A percentile compares a stretch with the other conserved stretches of the same genome.
Conservation (phyloP, 2,888 invertebrate genomes). For the Uloborus plumipes region DNA sequence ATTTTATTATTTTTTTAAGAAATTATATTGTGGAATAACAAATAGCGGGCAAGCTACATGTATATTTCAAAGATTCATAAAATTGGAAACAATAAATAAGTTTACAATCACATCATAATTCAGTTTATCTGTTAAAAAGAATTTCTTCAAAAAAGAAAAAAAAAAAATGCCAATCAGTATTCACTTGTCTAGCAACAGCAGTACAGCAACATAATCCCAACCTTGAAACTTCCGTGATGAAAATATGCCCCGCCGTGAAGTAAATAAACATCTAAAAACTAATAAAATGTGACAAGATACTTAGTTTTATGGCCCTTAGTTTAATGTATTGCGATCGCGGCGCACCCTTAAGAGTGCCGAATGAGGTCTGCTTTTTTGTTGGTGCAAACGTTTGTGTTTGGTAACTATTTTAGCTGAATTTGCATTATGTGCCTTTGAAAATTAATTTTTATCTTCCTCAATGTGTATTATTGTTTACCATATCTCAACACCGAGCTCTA, state of each 20-base stretch:
- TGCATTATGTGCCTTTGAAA: background rate
- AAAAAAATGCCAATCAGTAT: background rate
- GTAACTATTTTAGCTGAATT: background rate
- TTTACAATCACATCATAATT: too few species aligned
- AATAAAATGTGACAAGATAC: slow-evolving; percentile 5
- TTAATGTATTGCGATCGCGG: slow-evolving; percentile 1
- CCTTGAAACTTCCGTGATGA: background rate
- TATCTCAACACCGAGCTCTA: too few species aligned
- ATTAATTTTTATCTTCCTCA: background rate
- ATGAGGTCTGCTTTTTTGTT: background rate
- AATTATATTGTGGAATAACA: too few species aligned
- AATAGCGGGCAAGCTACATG: too few species aligned
- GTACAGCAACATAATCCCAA: background rate
- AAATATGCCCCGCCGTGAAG: background rate
- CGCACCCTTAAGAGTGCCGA: background rate
- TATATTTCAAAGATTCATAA: too few species aligned
- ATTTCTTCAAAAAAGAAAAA: too few species aligned
- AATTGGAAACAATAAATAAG: too few species aligned
- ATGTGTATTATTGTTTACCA: too few species aligned
- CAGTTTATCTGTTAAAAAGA: too few species aligned
- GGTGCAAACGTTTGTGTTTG: background rate
- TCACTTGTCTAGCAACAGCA: background rate
- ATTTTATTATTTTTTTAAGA: too few species aligned
- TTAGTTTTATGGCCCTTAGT: slow-evolving; percentile 2
- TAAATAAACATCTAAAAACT: slow-evolving; percentile 7